phyloP scores from a whole-genome alignment of 2,797 vertebrate species.

The Ctenochaetus hawaiiensis region DNA sequence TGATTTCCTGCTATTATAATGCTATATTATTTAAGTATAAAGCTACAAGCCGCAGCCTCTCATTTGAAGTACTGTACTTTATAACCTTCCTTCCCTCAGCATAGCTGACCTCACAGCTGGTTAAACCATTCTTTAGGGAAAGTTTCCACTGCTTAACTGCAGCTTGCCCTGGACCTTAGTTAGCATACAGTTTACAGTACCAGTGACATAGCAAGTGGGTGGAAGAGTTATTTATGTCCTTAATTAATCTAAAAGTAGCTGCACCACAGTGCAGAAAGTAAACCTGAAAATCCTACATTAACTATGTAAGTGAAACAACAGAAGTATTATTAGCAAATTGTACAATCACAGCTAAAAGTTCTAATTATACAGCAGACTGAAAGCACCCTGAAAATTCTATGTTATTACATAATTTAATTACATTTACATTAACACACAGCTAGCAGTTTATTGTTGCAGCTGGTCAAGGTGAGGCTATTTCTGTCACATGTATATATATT shows the following conservation, averaged over 20 bases:
- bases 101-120: constrained; percentile 63
- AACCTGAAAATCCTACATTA: not conserved
- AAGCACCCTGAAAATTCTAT: not conserved
- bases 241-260: constrained; percentile 19
- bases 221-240: constrained; percentile 37
- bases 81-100: constrained; percentile 31
- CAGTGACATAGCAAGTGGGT: constrained; percentile 39
- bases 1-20: constrained; percentile 64
- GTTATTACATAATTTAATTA: not conserved
- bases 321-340: not conserved
- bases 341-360: not conserved
- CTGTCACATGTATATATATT: not conserved
- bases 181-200: constrained; percentile 36
- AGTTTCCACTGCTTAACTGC: constrained; percentile 61
- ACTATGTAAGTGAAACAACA: too few relatives aligned
- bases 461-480: not conserved
- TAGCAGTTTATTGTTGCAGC: not conserved
- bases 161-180: constrained; percentile 17
- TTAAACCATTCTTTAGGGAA: constrained; percentile 62
- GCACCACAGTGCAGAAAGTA: not conserved
- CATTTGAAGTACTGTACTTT: constrained; percentile 47
- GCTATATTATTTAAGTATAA: constrained; percentile 66
- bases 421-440: not conserved
- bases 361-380: not conserved
- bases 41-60: constrained; percentile 49